Base-by-base conservation (phyloP, 2,888 invertebrate genomes). In the Thereva unica region DNA sequence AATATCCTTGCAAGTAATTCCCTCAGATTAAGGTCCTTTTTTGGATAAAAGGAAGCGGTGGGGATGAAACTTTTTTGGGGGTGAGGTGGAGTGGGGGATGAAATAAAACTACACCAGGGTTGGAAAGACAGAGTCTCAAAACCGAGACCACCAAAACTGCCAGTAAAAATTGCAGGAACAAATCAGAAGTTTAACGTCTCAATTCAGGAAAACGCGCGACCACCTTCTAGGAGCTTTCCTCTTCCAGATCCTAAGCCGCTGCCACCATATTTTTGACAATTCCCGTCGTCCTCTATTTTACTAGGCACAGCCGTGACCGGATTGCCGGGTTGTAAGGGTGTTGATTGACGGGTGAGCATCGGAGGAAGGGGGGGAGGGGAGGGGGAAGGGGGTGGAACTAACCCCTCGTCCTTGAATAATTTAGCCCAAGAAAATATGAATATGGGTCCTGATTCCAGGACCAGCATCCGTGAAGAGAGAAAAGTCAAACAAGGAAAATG, bases 131-230 rank as follows among this genome's bases (percentile, higher is more conserved):
- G 23, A 23, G 23, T 23, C 23, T 23, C 23, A 23, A 23, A 23
- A 23, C 2, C 23, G 23, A 23, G 23, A 23, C 23, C 23, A 23
- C 23, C 23, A 41, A 53, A 50, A 61, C 50, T 61, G 50, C 40
- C 12, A 50, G 23, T 40, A 41, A 49, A 44, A 50, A 61, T 50
- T 61, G 57, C 40, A 61, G 35, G 50, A 61, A 61, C 61, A 47
- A 61, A 61, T 61, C 61, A 61, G 61, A 61, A 61, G 50, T 61
- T 61, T 61, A 61, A 50, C 61, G 61, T 61, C 41, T 61, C 50
- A 61, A 41, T 40, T 49, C 50, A 41, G 41, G 50, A 40, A 42
- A 50, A 23, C 41, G 1, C 40, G 34, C 23, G 23, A 41, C 45
- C 40, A 23, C 49, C 50, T 61, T 50, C 23, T 12, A 61, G 50